These are phyloP conservation scores for Varecia variegata DNA, from an alignment of 2,797 vertebrate species.

Conservation along the genomic window DNA sequence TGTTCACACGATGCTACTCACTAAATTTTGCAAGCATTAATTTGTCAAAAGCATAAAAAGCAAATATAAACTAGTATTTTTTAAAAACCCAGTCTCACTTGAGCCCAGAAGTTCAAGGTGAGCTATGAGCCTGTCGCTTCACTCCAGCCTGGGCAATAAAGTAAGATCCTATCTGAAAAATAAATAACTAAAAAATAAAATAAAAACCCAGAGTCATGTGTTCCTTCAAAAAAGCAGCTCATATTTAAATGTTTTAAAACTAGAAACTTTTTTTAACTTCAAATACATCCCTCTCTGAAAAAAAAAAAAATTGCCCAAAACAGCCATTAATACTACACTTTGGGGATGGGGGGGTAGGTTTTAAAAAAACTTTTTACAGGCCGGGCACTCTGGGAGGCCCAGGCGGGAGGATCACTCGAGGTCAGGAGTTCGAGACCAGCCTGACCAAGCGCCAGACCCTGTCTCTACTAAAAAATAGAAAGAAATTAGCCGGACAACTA, in stretches of 20 bases:
- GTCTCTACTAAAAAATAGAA: no score
- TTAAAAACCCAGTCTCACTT: not conserved
- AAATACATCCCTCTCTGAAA: not conserved
- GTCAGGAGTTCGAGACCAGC: no score
- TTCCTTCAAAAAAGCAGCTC: not conserved
- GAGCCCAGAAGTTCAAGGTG: not conserved
- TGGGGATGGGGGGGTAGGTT: no score
- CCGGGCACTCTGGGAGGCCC: no score
- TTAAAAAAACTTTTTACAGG: no score
- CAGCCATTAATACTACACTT: not conserved
- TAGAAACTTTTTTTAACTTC: not conserved
- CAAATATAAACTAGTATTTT: constrained; percentile 19
- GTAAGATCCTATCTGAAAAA: not conserved
- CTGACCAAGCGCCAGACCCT: no score
- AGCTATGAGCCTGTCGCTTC: not conserved
- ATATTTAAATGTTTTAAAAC: not conserved
- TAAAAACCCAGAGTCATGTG: not conserved
- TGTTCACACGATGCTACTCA: not conserved
- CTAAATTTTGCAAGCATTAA: constrained; percentile 24
- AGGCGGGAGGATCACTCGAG: no score
- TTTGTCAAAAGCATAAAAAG: constrained; percentile 10
- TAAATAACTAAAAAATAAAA: not conserved
- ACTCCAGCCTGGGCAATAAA: not conserved
- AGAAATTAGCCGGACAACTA: no score
- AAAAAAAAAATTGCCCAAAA: not conserved